A percentile compares a stretch with the other conserved stretches of the same genome.
These are phyloP conservation scores for Xenopus laevis DNA, from an alignment of 2,113 vertebrate genomes.

Conservation along the genomic window DNA sequence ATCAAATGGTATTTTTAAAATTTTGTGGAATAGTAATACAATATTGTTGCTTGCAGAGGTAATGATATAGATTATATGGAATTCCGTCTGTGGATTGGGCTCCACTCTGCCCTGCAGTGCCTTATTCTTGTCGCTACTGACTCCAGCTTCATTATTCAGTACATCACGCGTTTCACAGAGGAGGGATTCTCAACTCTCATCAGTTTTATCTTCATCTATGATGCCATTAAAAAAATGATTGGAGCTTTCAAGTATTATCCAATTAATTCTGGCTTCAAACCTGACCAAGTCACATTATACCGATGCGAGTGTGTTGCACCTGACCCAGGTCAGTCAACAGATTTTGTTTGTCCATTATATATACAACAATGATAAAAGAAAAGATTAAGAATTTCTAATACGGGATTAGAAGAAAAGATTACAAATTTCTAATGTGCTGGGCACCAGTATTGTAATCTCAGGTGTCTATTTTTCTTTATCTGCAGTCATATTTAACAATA, in stretches of 20 bases:
- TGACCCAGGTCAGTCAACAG: conserved; percentile 70
- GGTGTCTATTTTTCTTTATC: no score
- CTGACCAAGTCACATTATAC: conserved; percentile 87
- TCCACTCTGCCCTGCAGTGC: conserved; percentile 92
- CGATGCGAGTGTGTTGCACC: conserved; percentile 92
- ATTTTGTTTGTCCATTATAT: not conserved
- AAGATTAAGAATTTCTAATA: no score
- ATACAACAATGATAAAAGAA: no score
- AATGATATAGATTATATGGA: conserved; percentile 93
- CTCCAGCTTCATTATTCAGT: conserved; percentile 96
- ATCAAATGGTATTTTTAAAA: no score
- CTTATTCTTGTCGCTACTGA: conserved; percentile 86
- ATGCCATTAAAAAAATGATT: conserved; percentile 96
- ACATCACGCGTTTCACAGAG: conserved; percentile 96
- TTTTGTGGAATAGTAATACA: not conserved
- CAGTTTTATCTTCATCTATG: conserved; percentile 98
- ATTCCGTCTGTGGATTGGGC: conserved; percentile 93
- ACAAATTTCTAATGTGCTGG: no score
- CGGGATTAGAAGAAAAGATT: no score
- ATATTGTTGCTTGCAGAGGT: conserved; percentile 62
- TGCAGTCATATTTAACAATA: no score
- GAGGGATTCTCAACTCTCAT: conserved; percentile 98
- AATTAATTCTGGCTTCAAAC: conserved; percentile 88
- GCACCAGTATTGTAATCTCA: no score
- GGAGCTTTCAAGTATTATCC: conserved; percentile 89